Evolutionary conservation across 1,140 invertebrate species (phyloP), one percentile per base, ranked within the genome.

Genomic region (Mya arenaria): DNA sequence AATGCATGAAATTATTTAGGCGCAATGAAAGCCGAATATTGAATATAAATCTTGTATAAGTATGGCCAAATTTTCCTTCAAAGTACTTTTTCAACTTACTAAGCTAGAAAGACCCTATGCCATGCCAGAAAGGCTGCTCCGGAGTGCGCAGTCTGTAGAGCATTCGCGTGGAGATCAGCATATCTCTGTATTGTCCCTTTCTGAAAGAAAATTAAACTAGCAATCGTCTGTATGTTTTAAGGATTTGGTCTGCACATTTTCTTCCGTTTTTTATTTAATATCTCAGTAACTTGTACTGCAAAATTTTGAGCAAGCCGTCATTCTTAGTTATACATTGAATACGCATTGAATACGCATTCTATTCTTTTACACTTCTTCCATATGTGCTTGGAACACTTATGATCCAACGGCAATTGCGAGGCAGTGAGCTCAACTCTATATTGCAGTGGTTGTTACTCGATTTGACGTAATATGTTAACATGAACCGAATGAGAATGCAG

Each of bases 61-160:
- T n/a, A n/a, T n/a, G n/a, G n/a, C n/a, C n/a, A n/a, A n/a, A n/a
- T n/a, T n/a, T n/a, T n/a, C n/a, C n/a, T n/a, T n/a, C n/a, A n/a
- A n/a, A n/a, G n/a, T n/a, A n/a, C n/a, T n/a, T n/a, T n/a, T n/a
- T n/a, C n/a, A n/a, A n/a, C n/a, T 84, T 81, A 88, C 87, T 81
- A 56, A 19, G 84, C 52, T 13, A 87, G 55, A 55, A 85, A 87
- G 4, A 84, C 62, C 55, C 87, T 34, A 55, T 89, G 86, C 86
- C 86, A 89, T 10, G 83, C 71, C 15, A 84, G 65, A 56, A 88
- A 89, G 4, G 84, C 71, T 36, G 81, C 62, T 0, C 86, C 86
- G 25, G 52, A 44, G 36, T 87, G 86, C 41, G 72, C 79, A 23
- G 78, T 74, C 5, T n/a, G 6, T n/a, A 34, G 15, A 56, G 72